Evolutionary conservation across 1,140 invertebrate genomes (phyloP).

Genomic region (Oryzaephilus surinamensis): DNA sequence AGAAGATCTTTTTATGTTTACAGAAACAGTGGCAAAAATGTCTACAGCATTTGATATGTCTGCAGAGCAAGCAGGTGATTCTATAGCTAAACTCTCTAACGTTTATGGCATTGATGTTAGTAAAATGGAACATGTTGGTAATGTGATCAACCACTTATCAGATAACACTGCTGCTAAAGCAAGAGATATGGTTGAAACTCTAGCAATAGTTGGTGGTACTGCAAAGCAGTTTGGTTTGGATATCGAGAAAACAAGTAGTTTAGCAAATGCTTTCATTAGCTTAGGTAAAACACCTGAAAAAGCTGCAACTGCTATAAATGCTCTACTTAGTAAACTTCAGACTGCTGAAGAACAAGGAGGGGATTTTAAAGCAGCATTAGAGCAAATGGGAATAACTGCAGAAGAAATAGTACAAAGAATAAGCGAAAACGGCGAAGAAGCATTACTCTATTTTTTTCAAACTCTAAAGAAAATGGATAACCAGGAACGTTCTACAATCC

Average conservation of each 20-base stretch:
- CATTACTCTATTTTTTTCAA: too few species aligned
- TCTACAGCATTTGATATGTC: too few species aligned
- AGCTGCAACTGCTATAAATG: constrained; percentile 14
- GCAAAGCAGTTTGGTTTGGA: constrained; percentile 14
- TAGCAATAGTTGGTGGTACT: constrained; percentile 12
- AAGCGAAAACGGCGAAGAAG: constrained; percentile 1
- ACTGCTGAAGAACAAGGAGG: constrained; percentile 7
- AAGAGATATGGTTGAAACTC: constrained; percentile 10
- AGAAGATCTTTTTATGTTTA: too few species aligned
- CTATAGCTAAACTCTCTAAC: too few species aligned
- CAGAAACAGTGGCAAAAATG: too few species aligned
- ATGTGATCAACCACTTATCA: constrained; percentile 12
- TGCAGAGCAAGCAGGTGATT: too few species aligned
- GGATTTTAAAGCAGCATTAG: constrained; percentile 11
- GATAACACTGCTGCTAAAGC: too few species aligned
- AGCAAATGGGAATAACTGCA: constrained; percentile 12
- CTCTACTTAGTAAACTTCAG: constrained; percentile 13
- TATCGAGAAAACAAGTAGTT: constrained; percentile 11
- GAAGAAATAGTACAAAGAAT: constrained; percentile 13
- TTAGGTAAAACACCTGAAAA: constrained; percentile 14
- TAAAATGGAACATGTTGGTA: constrained; percentile 11
- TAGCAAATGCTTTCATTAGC: constrained; percentile 13
- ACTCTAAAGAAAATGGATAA: too few species aligned
- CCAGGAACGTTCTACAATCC: too few species aligned
- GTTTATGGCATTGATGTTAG: too few species aligned